Base-by-base conservation (phyloP, 2,113 vertebrate genomes). In the Xenus cinereus region DNA sequence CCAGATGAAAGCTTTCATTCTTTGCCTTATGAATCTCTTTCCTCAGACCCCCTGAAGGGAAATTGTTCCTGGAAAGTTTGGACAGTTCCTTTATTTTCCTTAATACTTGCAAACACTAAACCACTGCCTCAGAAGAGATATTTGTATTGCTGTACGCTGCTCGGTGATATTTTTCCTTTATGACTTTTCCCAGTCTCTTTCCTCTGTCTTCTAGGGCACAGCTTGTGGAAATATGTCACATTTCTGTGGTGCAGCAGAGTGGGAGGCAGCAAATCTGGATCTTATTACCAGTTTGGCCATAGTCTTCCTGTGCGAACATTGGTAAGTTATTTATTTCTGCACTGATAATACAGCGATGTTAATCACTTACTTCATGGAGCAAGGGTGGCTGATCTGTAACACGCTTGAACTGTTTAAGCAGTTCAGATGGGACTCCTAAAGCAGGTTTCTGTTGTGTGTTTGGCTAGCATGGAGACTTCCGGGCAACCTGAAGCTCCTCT, bases 61-160 rank as follows among this genome's bases (percentile, higher is more conserved):
- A 96, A 84, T 69, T 73, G 7, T 45, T 90, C 80, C 75, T 94
- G 84, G 76, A 73, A 91, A 90, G 64, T 87, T 78, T 93, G 95
- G 92, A 92, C 94, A 93, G 91, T 96, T 97, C 90, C 80, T 96
- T 86, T 84, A 28, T 89, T 94, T 94, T 51, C n/a, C 80, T 89
- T 89, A 62, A 87, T 76, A 45, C 43, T 57, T 90, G 69, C 86
- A 93, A 89, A n/a, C 22, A n/a, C 45, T 74, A 45, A 87, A 76
- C 33, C 50, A 48, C 43, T 33, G 14, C n/a, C 16, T 20, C 10
- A 57, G 63, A 82, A 82, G 53, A 81, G 48, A 45, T 14, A n/a
- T 84, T 94, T 87, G 33, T 87, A 50, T 48, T 87, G 39, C 72
- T 14, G 30, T 79, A 32, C 9, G 16, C 13, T 48, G 11, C 15